These are phyloP conservation scores for Caenorhabditis sp. DNA, from an alignment of 2,888 invertebrate species.

Conservation along the genomic window DNA sequence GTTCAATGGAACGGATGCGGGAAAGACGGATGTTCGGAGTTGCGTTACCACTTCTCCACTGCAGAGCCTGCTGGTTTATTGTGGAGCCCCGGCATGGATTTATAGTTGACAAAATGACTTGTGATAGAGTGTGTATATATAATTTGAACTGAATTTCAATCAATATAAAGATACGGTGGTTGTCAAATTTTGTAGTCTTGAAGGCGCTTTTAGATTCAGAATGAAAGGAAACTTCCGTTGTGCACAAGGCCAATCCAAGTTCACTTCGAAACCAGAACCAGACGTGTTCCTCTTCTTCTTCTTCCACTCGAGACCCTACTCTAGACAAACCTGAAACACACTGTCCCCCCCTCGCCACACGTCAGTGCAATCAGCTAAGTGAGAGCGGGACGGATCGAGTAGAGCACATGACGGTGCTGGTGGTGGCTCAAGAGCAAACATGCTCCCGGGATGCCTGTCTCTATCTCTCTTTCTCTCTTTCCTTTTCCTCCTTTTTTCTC, in stretches of 20 bases:
- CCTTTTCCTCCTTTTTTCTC: conserved; percentile 26
- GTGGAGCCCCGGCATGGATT: background rate
- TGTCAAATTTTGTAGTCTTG: too few species aligned
- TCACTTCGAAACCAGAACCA: too few species aligned
- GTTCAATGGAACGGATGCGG: background rate
- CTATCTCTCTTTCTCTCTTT: conserved; percentile 18
- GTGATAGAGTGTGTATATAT: too few species aligned
- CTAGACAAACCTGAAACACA: conserved; percentile 49
- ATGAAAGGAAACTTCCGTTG: too few species aligned
- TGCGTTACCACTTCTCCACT: background rate
- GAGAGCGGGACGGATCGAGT: background rate
- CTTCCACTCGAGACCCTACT: conserved; percentile 40
- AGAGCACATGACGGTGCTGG: conserved; percentile 56
- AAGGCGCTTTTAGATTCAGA: too few species aligned
- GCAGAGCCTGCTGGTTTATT: background rate
- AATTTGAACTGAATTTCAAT: too few species aligned
- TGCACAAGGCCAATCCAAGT: too few species aligned
- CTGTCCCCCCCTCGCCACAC: conserved; percentile 39
- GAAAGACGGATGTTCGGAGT: background rate
- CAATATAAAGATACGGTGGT: too few species aligned
- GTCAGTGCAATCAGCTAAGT: conserved; percentile 2
- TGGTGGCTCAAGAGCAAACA: conserved; percentile 53
- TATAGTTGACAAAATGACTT: background rate
- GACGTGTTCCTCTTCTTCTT: too few species aligned
- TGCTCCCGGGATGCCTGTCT: conserved; percentile 4